These are phyloP conservation scores for Chloromyia formosa DNA, from an alignment of 2,888 invertebrate genomes.

Conservation along the genomic window DNA sequence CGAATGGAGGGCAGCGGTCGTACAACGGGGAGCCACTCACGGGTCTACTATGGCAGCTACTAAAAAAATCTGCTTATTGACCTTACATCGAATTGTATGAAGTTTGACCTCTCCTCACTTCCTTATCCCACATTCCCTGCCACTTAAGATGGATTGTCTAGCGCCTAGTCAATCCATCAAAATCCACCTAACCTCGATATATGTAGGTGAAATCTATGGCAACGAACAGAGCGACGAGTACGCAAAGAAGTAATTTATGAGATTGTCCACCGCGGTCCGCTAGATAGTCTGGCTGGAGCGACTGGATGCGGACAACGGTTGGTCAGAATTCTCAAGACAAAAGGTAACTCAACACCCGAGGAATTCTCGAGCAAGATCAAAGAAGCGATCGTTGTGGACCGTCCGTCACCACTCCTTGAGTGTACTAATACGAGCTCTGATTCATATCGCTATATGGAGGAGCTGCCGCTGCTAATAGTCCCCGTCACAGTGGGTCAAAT, in stretches of 20 bases:
- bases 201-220: slow-evolving; percentile 16
- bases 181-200: slow-evolving; percentile 10
- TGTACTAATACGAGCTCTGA: slow-evolving; percentile 2
- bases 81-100: background rate
- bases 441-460: slow-evolving; percentile 17
- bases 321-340: slow-evolving; percentile 15
- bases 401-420: background rate
- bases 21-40: background rate
- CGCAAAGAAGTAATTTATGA: slow-evolving; percentile 15
- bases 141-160: slow-evolving; percentile 10
- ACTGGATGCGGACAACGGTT: background rate
- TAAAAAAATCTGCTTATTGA: slow-evolving; percentile 8
- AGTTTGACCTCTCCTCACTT: background rate
- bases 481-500: slow-evolving; percentile 33
- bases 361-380: slow-evolving; percentile 12
- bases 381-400: background rate
- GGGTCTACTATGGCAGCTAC: background rate
- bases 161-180: slow-evolving; percentile 24
- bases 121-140: background rate
- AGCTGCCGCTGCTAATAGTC: slow-evolving; percentile 19
- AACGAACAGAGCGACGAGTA: background rate
- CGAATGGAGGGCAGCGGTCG: slow-evolving; percentile 7
- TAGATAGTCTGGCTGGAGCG: slow-evolving; percentile 6
- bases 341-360: slow-evolving; percentile 25
- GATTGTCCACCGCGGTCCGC: background rate